Conservation (phyloP, 2,888 invertebrate genomes). For the Holacanthella duospinosa region DNA sequence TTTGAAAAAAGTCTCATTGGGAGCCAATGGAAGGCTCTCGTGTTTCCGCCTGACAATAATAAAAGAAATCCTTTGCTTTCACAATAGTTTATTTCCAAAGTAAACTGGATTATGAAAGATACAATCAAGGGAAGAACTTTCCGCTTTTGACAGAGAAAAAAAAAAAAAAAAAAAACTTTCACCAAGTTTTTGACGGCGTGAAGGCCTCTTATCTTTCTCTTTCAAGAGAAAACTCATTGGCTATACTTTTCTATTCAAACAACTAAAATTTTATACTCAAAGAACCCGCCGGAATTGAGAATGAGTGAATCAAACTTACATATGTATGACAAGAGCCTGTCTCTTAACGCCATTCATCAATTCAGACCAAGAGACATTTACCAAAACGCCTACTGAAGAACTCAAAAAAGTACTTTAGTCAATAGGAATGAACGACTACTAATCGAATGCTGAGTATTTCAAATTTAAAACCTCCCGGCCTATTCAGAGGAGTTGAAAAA, state of each 20-base stretch:
- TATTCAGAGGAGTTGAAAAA: too few relatives aligned
- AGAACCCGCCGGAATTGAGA: neutral
- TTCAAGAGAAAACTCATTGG: neutral
- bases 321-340: neutral
- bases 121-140: neutral
- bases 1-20: too few relatives aligned
- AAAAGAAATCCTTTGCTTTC: conserved; percentile 1
- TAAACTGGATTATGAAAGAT: conserved; percentile 6
- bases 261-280: neutral
- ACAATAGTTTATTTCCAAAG: conserved; percentile 3
- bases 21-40: too few relatives aligned
- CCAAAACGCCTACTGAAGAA: neutral
- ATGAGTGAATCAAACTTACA: neutral
- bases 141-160: neutral
- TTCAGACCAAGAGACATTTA: neutral
- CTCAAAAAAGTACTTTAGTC: too few relatives aligned
- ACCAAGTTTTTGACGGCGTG: neutral
- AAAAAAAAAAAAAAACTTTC: neutral
- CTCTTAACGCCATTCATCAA: neutral
- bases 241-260: neutral
- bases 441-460: too few relatives aligned
- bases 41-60: neutral
- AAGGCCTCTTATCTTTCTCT: neutral
- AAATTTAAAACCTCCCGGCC: too few relatives aligned
- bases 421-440: neutral